Evolutionary conservation across 2,888 invertebrate species (phyloP), one percentile per base, ranked within the genome.

Genomic region (Drosophila testacea): DNA sequence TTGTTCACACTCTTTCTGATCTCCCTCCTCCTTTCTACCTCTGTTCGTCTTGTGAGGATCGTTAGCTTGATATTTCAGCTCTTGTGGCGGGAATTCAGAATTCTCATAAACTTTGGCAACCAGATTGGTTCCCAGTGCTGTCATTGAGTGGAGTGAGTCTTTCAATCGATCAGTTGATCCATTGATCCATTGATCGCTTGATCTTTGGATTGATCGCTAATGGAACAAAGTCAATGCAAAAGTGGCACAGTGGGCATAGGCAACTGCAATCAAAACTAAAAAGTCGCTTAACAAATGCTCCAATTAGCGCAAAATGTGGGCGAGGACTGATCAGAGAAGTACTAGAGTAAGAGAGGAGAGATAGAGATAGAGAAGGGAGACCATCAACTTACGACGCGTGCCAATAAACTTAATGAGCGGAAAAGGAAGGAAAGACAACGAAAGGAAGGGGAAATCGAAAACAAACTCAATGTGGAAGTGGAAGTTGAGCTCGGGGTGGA

Each of bases 211-310:
- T 50, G 54, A 1, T 28, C 56, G 57, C 64, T 54, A 72, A 71
- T 70, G 75, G 42, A 52, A 16, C 50, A 4, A 44, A 27, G 42
- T 22, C 16, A 34, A 71, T 32, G 59, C 51, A 59, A 38, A 41
- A 32, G 50, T 57, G 65, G 54, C 54, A 73, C 41, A 52, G 30
- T 73, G 59, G 62, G 38, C 11, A 36, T 73, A 55, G 62, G 38
- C 11, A 44, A 66, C 55, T 60, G 61, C 77, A 77, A 65, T 69
- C 69, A 57, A 69, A 55, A 34, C 64, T 44, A 38, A 61, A 64
- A 56, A 72, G 48, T 67, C 56, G 62, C 64, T 67, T 67, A 81
- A 69, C 72, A 79, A 78, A 81, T 61, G 73, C 62, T 79, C 76
- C 79, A 79, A 79, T 79, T 81, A 81, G 63, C 44, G 36, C 42